phyloP scores from a whole-genome alignment of 2,797 vertebrate genomes.

The Malurus leucopterus region DNA sequence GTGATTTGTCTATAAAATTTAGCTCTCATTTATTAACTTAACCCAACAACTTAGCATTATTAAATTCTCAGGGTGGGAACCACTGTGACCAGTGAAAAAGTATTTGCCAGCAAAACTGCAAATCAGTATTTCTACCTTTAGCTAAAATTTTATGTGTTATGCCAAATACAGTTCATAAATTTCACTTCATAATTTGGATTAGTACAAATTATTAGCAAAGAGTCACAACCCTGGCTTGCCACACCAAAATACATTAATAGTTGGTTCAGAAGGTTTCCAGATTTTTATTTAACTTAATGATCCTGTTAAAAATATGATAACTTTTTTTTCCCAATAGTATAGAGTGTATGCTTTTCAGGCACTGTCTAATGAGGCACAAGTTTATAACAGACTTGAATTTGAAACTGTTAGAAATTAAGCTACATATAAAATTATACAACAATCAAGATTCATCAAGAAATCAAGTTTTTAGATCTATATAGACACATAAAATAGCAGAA shows the following conservation, averaged over 20 bases:
- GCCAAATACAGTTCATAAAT: slow-evolving; percentile 64
- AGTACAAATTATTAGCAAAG: slow-evolving; percentile 54
- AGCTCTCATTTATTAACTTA: slow-evolving; percentile 50
- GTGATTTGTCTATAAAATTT: slow-evolving; percentile 45
- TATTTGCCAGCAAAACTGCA: slow-evolving; percentile 27
- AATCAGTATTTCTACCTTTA: slow-evolving; percentile 45
- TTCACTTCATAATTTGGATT: slow-evolving; percentile 50
- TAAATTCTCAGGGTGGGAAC: slow-evolving; percentile 24
- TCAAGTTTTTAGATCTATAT: not conserved
- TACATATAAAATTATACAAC: not conserved
- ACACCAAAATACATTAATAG: slow-evolving; percentile 5
- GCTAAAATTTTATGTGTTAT: slow-evolving; percentile 45
- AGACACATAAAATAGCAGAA: not conserved
- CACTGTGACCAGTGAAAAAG: slow-evolving; percentile 21
- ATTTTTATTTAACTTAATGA: slow-evolving; percentile 39
- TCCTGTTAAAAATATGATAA: slow-evolving; percentile 30
- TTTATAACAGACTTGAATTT: slow-evolving; percentile 11
- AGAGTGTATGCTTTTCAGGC: not conserved
- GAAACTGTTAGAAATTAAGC: not conserved
- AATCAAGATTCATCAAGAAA: not conserved
- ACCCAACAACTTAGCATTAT: slow-evolving; percentile 15
- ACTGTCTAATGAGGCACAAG: not conserved
- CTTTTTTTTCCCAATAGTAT: not conserved
- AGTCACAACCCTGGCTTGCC: slow-evolving; percentile 13
- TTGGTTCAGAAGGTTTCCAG: slow-evolving; percentile 37